A percentile compares a stretch with the other conserved stretches of the same genome.
Evolutionary conservation across 2,888 invertebrate genomes (phyloP).

Genomic region (Synanthedon andrenaeformis): DNA sequence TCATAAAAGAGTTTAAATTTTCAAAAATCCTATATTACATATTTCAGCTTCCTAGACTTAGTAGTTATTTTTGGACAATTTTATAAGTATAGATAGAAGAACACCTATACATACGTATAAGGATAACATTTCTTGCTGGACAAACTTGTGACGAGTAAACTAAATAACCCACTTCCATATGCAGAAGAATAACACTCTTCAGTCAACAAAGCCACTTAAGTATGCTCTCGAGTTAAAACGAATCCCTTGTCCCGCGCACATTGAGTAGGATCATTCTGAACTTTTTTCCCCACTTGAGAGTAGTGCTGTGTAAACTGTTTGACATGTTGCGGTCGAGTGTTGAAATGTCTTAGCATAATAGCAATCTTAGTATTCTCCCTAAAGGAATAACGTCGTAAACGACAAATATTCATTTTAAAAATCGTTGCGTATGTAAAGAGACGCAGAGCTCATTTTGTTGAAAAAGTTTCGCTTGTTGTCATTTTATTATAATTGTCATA

Average conservation of each 20-base stretch:
- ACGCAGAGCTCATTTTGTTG: no score
- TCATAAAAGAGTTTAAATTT: no score
- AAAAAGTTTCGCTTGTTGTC: no score
- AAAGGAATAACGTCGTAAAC: constrained; percentile 1
- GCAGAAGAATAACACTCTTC: constrained; percentile 34
- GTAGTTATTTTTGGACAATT: no score
- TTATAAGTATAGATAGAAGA: neutral
- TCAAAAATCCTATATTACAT: no score
- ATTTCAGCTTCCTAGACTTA: no score
- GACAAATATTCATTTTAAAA: constrained; percentile 11
- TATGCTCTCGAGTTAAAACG: constrained; percentile 52
- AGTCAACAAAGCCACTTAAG: constrained; percentile 29
- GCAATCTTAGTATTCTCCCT: no score
- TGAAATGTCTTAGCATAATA: neutral
- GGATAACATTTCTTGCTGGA: constrained; percentile 2
- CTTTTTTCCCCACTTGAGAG: neutral
- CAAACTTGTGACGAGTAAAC: constrained; percentile 27
- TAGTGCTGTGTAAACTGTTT: neutral
- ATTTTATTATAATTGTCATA: no score
- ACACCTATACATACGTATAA: neutral
- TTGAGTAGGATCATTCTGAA: neutral
- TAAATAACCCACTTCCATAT: constrained; percentile 24
- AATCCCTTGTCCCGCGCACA: constrained; percentile 39
- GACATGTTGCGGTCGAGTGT: neutral
- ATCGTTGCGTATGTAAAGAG: no score